Conservation (phyloP, 2,888 invertebrate species). For the Campoplex capitator region DNA sequence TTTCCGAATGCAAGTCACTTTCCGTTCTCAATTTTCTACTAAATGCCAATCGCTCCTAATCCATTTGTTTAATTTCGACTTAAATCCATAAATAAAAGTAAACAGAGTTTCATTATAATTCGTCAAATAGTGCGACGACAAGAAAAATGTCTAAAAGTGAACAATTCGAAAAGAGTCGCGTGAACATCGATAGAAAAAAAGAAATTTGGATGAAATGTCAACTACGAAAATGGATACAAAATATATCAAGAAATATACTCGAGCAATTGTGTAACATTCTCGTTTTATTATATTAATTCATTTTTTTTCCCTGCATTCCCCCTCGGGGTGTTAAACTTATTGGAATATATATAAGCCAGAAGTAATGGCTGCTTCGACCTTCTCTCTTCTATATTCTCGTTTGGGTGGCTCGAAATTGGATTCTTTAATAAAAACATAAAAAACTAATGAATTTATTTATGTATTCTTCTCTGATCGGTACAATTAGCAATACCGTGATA, state of each 20-base stretch:
- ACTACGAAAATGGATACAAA: neutral
- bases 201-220: neutral
- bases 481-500: conserved; percentile 25
- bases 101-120: neutral
- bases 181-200: neutral
- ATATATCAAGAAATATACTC: too few species aligned
- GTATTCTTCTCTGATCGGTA: conserved; percentile 7
- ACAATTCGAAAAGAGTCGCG: neutral
- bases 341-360: neutral
- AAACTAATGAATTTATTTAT: conserved; percentile 1
- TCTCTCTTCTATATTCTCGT: neutral
- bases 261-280: neutral
- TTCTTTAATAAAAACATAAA: neutral
- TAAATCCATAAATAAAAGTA: neutral
- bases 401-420: neutral
- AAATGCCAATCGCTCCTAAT: conserved; percentile 56
- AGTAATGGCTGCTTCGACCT: neutral
- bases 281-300: neutral
- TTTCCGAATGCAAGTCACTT: conserved; percentile 45
- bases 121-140: neutral
- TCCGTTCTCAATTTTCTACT: conserved; percentile 55
- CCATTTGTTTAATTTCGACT: neutral
- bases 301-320: neutral
- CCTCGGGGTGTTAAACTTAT: neutral
- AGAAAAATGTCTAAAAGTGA: neutral